Percentiles rank a stretch among this genome's conserved stretches.
Conservation (phyloP, 2,888 invertebrate genomes). For the Xylophagus ater region DNA sequence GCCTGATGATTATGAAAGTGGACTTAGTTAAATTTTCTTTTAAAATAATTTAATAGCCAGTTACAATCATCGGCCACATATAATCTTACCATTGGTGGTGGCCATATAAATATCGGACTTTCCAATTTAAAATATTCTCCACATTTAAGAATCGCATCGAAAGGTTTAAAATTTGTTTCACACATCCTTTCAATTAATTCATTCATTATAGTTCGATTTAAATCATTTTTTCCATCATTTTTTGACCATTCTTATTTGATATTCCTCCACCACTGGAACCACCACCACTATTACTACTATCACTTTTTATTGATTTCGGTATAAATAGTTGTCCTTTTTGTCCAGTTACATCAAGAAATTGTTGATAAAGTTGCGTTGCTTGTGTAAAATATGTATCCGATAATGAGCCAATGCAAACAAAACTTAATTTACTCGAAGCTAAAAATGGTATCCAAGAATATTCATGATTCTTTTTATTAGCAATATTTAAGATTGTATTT, state of each 20-base stretch:
- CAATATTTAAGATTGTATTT: slow-evolving; percentile 41
- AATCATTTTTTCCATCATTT: slow-evolving; percentile 25
- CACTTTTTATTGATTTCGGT: slow-evolving; percentile 41
- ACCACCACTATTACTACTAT: not conserved
- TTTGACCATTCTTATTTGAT: slow-evolving; percentile 2
- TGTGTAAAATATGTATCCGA: slow-evolving; percentile 47
- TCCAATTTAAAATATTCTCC: slow-evolving; percentile 52
- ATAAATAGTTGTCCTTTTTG: slow-evolving; percentile 50
- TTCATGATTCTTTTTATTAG: slow-evolving; percentile 24
- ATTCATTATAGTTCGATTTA: slow-evolving; percentile 25
- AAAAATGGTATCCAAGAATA: slow-evolving; percentile 63
- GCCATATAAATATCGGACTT: slow-evolving; percentile 60
- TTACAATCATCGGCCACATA: too few species aligned
- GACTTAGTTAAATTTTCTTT: too few species aligned
- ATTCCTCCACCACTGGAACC: not conserved
- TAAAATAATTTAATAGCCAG: too few species aligned
- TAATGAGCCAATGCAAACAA: slow-evolving; percentile 56
- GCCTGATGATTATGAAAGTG: too few species aligned
- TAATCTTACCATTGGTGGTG: slow-evolving; percentile 52
- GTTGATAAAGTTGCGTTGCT: slow-evolving; percentile 48
- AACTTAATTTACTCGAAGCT: slow-evolving; percentile 68
- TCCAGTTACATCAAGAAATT: slow-evolving; percentile 65
- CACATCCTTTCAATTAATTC: slow-evolving; percentile 55
- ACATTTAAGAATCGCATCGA: slow-evolving; percentile 59
- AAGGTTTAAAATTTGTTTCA: slow-evolving; percentile 61